Conservation (phyloP, 2,888 invertebrate genomes). For the Piscicola geometra region DNA sequence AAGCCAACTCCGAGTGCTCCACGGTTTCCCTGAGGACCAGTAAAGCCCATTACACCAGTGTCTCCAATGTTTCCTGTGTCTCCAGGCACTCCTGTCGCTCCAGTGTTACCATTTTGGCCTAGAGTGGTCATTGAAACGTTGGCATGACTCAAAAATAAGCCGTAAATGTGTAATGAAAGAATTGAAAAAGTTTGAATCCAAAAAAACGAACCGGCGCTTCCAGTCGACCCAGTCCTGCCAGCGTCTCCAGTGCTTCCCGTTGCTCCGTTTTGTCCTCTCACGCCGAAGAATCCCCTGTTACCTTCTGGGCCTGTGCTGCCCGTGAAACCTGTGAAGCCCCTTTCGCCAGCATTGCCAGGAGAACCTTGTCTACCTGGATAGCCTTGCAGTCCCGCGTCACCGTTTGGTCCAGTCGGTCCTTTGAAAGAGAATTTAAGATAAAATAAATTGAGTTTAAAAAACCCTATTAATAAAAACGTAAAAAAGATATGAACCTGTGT, state of each 20-base stretch:
- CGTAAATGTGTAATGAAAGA: too few relatives aligned
- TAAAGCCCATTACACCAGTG: constrained; percentile 9
- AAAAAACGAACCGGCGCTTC: neutral
- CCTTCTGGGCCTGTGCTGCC: neutral
- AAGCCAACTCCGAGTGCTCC: constrained; percentile 4
- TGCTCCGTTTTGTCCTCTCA: neutral
- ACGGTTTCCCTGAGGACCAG: neutral
- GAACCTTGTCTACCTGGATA: constrained; percentile 24
- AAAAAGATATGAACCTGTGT: neutral
- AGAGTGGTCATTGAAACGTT: too few relatives aligned
- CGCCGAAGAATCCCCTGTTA: neutral
- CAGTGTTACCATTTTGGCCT: neutral
- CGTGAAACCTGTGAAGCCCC: neutral
- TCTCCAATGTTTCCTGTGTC: neutral
- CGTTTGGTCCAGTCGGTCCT: constrained; percentile 28
- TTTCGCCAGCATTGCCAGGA: constrained; percentile 12
- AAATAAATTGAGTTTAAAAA: neutral
- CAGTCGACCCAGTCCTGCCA: constrained; percentile 7
- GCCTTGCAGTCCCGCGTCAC: constrained; percentile 32
- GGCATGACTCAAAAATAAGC: too few relatives aligned
- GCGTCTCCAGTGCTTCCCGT: neutral
- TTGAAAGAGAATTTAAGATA: neutral
- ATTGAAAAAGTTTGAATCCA: too few relatives aligned
- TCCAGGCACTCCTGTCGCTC: constrained; percentile 3
- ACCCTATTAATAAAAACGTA: neutral